Conservation (phyloP, 2,888 invertebrate genomes). For the Gortyna flavago region DNA sequence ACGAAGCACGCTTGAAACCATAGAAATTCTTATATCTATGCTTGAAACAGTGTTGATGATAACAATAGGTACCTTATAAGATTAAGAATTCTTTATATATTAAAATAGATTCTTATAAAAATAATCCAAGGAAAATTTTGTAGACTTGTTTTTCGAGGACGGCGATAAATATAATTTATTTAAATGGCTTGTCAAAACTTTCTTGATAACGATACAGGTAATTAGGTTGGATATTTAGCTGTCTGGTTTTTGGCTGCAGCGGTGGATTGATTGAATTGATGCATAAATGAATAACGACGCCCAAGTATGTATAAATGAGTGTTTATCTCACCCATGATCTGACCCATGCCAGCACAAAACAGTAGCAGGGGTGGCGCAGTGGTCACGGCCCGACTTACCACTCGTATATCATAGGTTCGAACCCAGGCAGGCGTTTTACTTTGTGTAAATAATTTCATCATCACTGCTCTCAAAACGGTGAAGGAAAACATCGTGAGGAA, state of each 20-base stretch:
- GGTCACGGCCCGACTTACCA: no score
- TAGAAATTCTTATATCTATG: no score
- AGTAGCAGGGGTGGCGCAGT: not conserved
- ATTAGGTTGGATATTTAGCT: not conserved
- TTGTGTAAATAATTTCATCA: no score
- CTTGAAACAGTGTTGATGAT: not conserved
- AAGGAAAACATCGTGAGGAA: no score
- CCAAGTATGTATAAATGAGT: not conserved
- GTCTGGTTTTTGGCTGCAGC: not conserved
- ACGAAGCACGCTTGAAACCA: conserved; percentile 10
- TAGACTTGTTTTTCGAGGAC: not conserved
- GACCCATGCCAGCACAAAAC: not conserved
- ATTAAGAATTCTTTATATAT: no score
- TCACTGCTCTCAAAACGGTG: no score
- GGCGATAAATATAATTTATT: conserved; percentile 10
- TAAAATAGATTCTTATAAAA: conserved; percentile 10
- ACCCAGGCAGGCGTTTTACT: no score
- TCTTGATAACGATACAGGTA: conserved; percentile 8
- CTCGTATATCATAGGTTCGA: no score
- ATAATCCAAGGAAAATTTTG: not conserved
- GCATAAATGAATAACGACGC: not conserved
- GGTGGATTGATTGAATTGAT: not conserved
- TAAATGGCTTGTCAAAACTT: conserved; percentile 2
- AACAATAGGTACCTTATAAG: not conserved
- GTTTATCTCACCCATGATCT: not conserved